Evolutionary conservation across 2,888 invertebrate genomes (phyloP).

Genomic region (Girardia tigrina): DNA sequence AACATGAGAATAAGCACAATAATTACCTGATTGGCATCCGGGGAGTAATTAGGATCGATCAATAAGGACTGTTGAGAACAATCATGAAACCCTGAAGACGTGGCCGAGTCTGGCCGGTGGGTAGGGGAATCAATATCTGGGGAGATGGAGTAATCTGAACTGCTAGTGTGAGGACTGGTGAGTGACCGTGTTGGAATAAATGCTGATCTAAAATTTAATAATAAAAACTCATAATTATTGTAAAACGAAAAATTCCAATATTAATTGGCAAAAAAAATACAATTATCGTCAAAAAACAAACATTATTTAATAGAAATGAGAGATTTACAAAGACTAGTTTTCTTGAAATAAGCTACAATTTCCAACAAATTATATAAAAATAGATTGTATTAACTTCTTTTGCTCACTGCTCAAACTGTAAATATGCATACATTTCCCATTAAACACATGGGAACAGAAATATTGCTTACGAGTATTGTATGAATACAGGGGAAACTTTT

Average conservation of each 20-base stretch:
- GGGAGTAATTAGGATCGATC: constrained; percentile 16
- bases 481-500: neutral
- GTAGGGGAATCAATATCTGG: constrained; percentile 32
- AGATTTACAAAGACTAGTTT: neutral
- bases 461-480: neutral
- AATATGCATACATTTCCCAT: neutral
- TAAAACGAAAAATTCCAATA: neutral
- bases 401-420: neutral
- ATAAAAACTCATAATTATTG: neutral
- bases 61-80: constrained; percentile 27
- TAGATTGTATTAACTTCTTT: neutral
- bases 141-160: constrained; percentile 32
- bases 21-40: neutral
- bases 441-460: constrained; percentile 11
- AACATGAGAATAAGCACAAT: too few relatives aligned
- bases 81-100: constrained; percentile 33
- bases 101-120: constrained; percentile 28
- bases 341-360: constrained; percentile 47
- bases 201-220: constrained; percentile 25
- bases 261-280: too few relatives aligned
- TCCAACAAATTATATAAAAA: neutral
- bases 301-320: too few relatives aligned
- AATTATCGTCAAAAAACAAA: too few relatives aligned
- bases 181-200: constrained; percentile 30
- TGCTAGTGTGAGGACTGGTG: constrained; percentile 30